A percentile compares a stretch with the other conserved stretches of the same genome.
Conservation (phyloP, 2,113 vertebrate species). For the Saguinus imperator region DNA sequence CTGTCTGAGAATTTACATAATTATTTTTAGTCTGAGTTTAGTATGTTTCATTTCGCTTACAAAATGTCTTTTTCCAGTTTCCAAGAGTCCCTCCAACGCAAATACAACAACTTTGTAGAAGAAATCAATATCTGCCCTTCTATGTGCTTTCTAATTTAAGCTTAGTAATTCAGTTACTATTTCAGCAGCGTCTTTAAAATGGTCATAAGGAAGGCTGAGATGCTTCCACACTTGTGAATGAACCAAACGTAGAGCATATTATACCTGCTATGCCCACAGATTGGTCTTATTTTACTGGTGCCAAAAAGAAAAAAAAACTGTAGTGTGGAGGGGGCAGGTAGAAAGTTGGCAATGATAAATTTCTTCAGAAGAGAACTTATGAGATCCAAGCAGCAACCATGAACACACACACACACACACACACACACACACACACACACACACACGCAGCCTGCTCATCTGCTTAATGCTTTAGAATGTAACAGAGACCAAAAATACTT, state of each 20-base stretch:
- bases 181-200: neutral
- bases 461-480: neutral
- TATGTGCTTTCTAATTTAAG: constrained; percentile 32
- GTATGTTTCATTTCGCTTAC: neutral
- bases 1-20: constrained; percentile 14
- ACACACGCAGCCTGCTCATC: neutral
- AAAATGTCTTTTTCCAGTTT: neutral
- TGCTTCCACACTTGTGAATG: neutral
- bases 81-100: neutral
- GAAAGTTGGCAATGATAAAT: neutral
- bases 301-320: neutral
- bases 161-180: neutral
- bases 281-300: neutral
- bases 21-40: constrained; percentile 37
- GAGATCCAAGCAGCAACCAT: neutral
- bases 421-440: too few relatives aligned
- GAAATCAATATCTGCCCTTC: neutral
- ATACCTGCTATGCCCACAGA: neutral
- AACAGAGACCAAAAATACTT: neutral
- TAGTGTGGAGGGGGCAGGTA: too few relatives aligned
- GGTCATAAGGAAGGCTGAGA: neutral
- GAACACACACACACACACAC: neutral
- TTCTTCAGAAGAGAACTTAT: constrained; percentile 7
- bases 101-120: neutral
- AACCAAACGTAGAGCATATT: neutral